These are phyloP conservation scores for Octodon degus DNA, from an alignment of 2,113 vertebrate genomes.

Conservation along the genomic window DNA sequence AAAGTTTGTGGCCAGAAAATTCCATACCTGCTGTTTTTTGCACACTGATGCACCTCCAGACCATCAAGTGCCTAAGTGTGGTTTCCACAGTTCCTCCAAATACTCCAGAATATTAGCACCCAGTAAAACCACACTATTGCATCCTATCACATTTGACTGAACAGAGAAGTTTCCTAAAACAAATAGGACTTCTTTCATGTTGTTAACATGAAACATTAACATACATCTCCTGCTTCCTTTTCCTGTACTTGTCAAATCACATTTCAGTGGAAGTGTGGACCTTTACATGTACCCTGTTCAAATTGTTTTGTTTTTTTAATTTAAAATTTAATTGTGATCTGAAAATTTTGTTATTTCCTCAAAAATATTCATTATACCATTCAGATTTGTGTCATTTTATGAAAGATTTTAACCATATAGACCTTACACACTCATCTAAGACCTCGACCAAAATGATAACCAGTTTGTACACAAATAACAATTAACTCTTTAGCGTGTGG, in stretches of 20 bases:
- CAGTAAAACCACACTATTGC: background rate
- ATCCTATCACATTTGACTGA: background rate
- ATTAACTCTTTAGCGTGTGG: background rate
- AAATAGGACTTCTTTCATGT: background rate
- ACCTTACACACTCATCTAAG: slow-evolving; percentile 9
- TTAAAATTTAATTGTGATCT: background rate
- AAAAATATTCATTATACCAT: slow-evolving; percentile 22
- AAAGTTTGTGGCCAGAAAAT: background rate
- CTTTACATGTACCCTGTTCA: background rate
- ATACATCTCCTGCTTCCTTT: background rate
- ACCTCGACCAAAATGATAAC: slow-evolving; percentile 13
- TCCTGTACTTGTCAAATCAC: background rate
- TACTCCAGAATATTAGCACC: background rate
- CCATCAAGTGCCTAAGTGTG: background rate
- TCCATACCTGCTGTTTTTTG: background rate
- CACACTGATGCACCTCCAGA: background rate
- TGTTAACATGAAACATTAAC: background rate
- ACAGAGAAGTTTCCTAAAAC: slow-evolving; percentile 5
- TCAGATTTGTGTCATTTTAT: background rate
- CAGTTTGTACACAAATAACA: background rate
- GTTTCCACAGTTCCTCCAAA: background rate
- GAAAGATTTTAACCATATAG: background rate
- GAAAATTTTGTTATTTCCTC: slow-evolving; percentile 20
- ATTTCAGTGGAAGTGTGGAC: background rate
- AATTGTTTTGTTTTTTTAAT: slow-evolving; percentile 42